Evolutionary conservation across 2,888 invertebrate genomes (phyloP).

Genomic region (Meliscaeva auricollis): DNA sequence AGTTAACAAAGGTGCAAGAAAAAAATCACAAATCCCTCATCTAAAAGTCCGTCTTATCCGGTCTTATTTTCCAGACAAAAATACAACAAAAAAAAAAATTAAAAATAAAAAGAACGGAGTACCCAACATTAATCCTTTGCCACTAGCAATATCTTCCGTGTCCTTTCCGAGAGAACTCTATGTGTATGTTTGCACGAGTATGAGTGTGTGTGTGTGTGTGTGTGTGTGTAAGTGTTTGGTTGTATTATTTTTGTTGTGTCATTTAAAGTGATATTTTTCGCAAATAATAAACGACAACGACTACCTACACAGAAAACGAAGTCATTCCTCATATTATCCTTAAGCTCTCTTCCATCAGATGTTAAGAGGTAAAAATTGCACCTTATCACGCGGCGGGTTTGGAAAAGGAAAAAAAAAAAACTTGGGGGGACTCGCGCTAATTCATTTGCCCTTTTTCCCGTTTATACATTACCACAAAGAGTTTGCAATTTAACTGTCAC

Average conservation of each 20-base stretch:
- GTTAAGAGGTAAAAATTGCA: conserved; percentile 60
- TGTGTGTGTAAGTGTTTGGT: no score
- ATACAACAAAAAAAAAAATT: conserved; percentile 5
- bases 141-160: conserved; percentile 48
- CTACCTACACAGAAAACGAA: conserved; percentile 29
- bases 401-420: no score
- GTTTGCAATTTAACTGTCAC: conserved; percentile 72
- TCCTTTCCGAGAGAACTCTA: conserved; percentile 11
- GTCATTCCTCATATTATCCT: conserved; percentile 26
- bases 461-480: background rate
- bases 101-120: background rate
- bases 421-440: conserved; percentile 39
- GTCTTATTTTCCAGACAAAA: conserved; percentile 15
- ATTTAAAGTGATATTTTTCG: conserved; percentile 72
- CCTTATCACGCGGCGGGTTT: conserved; percentile 58
- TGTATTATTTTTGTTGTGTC: conserved; percentile 44
- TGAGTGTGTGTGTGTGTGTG: background rate
- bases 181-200: background rate
- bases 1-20: conserved; percentile 30
- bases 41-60: conserved; percentile 51
- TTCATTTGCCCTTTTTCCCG: conserved; percentile 27
- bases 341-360: conserved; percentile 9
- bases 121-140: conserved; percentile 57
- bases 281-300: conserved; percentile 67
- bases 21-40: conserved; percentile 52